Evolutionary conservation across 1,140 invertebrate genomes (phyloP).

Genomic region (Tetraneura akinire): DNA sequence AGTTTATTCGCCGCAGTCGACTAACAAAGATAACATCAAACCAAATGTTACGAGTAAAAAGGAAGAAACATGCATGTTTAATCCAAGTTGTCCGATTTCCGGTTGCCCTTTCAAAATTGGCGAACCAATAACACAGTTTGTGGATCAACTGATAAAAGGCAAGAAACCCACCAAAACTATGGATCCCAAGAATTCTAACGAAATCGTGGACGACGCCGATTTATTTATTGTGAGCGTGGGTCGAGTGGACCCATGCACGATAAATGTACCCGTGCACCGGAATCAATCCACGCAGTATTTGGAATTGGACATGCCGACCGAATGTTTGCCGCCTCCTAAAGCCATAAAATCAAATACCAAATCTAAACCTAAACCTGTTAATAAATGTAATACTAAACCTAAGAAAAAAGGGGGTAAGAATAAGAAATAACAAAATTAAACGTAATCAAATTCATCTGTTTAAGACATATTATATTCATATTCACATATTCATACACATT

Average conservation of each 20-base stretch:
- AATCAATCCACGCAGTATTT: background rate
- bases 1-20: no score
- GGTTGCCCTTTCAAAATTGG: background rate
- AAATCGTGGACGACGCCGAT: background rate
- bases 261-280: background rate
- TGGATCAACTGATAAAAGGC: background rate
- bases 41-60: background rate
- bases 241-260: background rate
- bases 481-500: no score
- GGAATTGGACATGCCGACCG: background rate
- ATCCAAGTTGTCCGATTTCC: background rate
- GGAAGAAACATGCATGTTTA: background rate
- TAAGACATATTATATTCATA: no score
- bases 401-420: no score
- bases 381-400: no score
- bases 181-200: background rate
- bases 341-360: no score
- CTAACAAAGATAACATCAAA: no score
- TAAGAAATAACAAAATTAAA: no score
- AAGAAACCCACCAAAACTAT: background rate
- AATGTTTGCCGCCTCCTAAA: no score
- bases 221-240: background rate
- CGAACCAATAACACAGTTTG: background rate
- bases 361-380: no score
- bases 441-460: no score